Percentiles rank a stretch among this genome's conserved stretches.
Conservation (phyloP, 2,888 invertebrate genomes). For the Onchidella celtica region DNA sequence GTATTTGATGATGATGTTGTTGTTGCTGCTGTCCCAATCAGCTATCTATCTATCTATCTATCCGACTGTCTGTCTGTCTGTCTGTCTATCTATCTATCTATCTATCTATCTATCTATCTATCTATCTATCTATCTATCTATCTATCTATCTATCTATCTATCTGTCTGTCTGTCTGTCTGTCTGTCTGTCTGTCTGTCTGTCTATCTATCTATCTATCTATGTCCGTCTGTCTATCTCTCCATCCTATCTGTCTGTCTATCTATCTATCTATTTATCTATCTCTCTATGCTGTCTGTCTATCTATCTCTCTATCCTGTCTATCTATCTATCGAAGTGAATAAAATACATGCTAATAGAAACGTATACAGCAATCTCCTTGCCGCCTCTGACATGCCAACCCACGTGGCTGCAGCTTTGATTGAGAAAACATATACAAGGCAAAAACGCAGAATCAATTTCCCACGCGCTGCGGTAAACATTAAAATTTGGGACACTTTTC, state of each 20-base stretch:
- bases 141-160: background rate
- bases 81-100: background rate
- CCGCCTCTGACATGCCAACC: background rate
- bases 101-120: background rate
- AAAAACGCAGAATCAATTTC: no score
- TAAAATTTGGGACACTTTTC: background rate
- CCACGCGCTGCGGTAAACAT: no score
- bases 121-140: background rate
- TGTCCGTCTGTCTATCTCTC: background rate
- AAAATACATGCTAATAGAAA: constrained; percentile 52
- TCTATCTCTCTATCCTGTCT: constrained; percentile 21
- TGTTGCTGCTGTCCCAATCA: no score
- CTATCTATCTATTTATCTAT: background rate
- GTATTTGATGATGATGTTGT: no score
- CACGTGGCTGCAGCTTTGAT: constrained; percentile 21
- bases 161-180: background rate
- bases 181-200: background rate
- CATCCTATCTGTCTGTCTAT: constrained; percentile 4
- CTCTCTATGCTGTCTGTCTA: no score
- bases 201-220: background rate
- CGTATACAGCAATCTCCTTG: constrained; percentile 15
- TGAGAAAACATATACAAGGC: background rate
- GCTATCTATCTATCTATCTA: background rate
- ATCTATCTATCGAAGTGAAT: constrained; percentile 54
- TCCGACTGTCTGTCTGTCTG: background rate